Conservation (phyloP, 2,888 invertebrate genomes). For the Sinelater perroti region DNA sequence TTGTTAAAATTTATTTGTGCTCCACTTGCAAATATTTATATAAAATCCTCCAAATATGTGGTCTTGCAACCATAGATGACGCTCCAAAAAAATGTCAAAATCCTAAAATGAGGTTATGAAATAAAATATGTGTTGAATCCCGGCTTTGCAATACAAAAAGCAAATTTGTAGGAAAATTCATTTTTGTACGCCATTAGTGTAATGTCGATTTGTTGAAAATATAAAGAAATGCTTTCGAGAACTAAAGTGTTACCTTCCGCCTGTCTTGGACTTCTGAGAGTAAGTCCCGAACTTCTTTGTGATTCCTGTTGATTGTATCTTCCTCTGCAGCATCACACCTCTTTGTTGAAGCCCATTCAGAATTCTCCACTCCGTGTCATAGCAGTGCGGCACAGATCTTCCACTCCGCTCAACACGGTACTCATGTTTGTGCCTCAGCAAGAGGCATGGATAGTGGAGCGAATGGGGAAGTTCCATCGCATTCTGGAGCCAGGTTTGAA, state of each 20-base stretch:
- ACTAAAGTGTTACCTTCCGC: conserved; percentile 60
- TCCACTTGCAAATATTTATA: no score
- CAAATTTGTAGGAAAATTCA: no score
- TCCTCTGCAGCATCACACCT: conserved; percentile 34
- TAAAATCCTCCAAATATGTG: no score
- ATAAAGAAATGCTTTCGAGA: conserved; percentile 49
- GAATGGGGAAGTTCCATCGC: conserved; percentile 97
- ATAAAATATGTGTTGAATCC: no score
- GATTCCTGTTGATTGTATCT: no score
- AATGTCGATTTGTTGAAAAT: no score
- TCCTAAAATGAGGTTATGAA: no score
- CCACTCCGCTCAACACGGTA: conserved; percentile 88
- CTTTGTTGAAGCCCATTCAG: conserved; percentile 19
- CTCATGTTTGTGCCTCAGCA: conserved; percentile 99
- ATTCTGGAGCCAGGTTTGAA: conserved; percentile 96
- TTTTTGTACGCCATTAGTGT: no score
- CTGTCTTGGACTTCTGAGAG: conserved; percentile 57
- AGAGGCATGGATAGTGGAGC: conserved; percentile 97
- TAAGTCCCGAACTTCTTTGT: conserved; percentile 37
- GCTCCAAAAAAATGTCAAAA: no score
- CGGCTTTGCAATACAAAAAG: no score
- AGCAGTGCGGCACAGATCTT: conserved; percentile 60
- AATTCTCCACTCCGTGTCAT: conserved; percentile 35
- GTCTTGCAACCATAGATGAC: no score
- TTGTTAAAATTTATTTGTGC: no score